These are phyloP conservation scores for Beaufortia kweichowensis DNA, from an alignment of 2,113 vertebrate genomes.

Conservation along the genomic window DNA sequence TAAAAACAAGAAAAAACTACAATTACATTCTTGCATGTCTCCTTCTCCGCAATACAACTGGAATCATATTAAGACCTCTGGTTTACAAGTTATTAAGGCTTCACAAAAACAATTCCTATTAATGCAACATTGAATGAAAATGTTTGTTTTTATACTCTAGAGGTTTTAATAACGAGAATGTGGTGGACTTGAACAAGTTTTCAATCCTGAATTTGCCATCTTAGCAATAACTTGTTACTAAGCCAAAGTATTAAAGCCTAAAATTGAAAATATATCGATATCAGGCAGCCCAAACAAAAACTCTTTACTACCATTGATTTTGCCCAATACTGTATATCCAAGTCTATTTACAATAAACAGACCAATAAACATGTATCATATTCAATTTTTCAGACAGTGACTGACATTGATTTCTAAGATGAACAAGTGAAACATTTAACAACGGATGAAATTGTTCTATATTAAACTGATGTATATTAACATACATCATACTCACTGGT, in stretches of 20 bases:
- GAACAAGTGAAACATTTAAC: not conserved
- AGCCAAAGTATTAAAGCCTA: not conserved
- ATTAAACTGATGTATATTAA: constrained; percentile 19
- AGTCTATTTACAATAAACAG: constrained; percentile 28
- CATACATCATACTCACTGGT: not conserved
- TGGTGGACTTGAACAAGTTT: not conserved
- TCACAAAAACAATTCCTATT: constrained; percentile 12
- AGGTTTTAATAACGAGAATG: not conserved
- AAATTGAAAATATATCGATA: not conserved
- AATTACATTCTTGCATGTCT: constrained; percentile 23
- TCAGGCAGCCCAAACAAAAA: too few species aligned
- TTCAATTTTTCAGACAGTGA: not conserved
- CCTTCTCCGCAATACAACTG: not conserved
- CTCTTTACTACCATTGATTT: not conserved
- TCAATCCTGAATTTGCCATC: not conserved
- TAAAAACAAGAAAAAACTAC: constrained; percentile 1
- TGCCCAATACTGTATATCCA: constrained; percentile 10
- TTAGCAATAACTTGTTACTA: not conserved
- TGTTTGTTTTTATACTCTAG: not conserved
- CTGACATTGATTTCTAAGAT: not conserved
- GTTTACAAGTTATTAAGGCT: constrained; percentile 39
- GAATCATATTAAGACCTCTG: constrained; percentile 36
- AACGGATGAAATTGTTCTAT: not conserved
- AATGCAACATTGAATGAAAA: not conserved
- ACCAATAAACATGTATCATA: constrained; percentile 2